These are phyloP conservation scores for Sciurus vulgaris DNA, from an alignment of 2,797 vertebrate genomes.

Conservation along the genomic window DNA sequence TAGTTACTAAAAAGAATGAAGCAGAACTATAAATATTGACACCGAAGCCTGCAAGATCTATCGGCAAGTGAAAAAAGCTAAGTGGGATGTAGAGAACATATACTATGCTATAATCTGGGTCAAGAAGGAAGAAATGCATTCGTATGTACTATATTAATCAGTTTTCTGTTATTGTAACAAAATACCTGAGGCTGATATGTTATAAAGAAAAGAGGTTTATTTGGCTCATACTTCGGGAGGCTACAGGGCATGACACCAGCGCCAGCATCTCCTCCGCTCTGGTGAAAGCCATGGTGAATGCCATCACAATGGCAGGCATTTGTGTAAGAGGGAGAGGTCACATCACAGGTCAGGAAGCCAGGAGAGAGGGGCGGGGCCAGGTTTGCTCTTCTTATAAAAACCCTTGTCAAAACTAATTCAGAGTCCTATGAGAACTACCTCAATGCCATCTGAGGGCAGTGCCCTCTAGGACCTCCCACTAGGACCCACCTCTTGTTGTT, in stretches of 20 bases:
- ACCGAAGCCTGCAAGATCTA: not conserved
- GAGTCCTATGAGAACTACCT: not conserved
- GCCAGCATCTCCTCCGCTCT: not conserved
- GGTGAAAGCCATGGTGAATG: not conserved
- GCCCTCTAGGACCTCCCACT: not conserved
- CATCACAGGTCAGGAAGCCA: not conserved
- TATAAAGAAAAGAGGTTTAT: too few species aligned
- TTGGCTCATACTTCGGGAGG: not conserved
- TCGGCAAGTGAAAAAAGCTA: not conserved
- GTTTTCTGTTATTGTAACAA: not conserved
- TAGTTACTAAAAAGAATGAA: slow-evolving; percentile 47
- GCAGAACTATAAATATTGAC: slow-evolving; percentile 33
- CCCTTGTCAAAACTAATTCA: not conserved
- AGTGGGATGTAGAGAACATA: not conserved
- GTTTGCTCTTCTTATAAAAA: not conserved
- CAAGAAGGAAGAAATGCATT: not conserved
- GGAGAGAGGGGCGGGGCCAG: not conserved
- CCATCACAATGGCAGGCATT: not conserved
- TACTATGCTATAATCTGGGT: not conserved
- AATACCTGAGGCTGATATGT: not conserved
- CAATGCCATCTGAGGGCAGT: not conserved
- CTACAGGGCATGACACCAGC: not conserved
- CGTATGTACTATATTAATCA: not conserved
- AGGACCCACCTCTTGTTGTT: not conserved
- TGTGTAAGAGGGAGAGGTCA: not conserved